Conservation (phyloP, 2,797 vertebrate genomes). For the Sebastes oblongus region DNA sequence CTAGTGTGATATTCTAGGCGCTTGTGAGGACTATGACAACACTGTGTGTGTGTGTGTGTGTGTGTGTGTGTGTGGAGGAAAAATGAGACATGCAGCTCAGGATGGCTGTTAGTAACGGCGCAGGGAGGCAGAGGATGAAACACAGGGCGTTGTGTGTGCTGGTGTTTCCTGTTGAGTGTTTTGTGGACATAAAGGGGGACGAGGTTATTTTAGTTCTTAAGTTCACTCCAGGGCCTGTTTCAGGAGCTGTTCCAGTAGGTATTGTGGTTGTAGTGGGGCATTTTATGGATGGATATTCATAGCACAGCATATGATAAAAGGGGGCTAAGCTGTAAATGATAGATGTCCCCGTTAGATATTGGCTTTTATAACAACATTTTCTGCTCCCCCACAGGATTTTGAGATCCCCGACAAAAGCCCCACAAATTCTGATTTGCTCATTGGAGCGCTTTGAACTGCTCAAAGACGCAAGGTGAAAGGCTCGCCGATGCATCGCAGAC, state of each 20-base stretch:
- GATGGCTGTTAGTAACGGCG: neutral
- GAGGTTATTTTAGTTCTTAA: constrained; percentile 34
- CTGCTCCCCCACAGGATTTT: too few species aligned
- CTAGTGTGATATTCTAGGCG: constrained; percentile 46
- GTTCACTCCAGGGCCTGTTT: constrained; percentile 2
- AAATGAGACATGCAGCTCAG: constrained; percentile 15
- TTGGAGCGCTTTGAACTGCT: too few species aligned
- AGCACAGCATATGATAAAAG: neutral
- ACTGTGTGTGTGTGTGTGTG: neutral
- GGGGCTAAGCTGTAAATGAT: neutral
- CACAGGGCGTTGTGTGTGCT: constrained; percentile 21
- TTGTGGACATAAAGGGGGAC: constrained; percentile 15
- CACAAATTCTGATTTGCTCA: too few species aligned
- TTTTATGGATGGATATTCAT: neutral
- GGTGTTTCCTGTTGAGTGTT: constrained; percentile 39
- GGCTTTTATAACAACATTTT: too few species aligned
- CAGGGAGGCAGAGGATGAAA: constrained; percentile 39
- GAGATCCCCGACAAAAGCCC: too few species aligned
- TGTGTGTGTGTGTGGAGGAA: constrained; percentile 1
- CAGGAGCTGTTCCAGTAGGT: constrained; percentile 1
- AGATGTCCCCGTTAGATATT: neutral
- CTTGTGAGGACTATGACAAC: constrained; percentile 38
- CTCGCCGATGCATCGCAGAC: too few species aligned
- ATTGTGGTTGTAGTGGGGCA: neutral
- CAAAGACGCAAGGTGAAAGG: too few species aligned